Evolutionary conservation across 1,140 invertebrate species (phyloP).

Genomic region (Atta colombica): DNA sequence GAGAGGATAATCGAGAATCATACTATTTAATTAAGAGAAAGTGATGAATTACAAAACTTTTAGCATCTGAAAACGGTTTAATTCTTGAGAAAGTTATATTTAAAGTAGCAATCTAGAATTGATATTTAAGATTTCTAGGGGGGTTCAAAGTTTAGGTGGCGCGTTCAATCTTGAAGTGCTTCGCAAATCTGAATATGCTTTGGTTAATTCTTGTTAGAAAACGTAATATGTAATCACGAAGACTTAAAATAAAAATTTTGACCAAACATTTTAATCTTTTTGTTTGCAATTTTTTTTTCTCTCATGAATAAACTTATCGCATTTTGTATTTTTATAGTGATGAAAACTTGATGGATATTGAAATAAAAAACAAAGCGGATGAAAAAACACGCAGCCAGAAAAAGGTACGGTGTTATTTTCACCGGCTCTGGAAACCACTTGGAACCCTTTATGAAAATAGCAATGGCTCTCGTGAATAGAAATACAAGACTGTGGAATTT

Average conservation of each 20-base stretch:
- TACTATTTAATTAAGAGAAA: constrained; percentile 19
- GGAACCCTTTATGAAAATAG: constrained; percentile 47
- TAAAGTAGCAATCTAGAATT: neutral
- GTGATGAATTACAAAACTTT: constrained; percentile 39
- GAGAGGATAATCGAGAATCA: neutral
- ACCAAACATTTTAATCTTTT: neutral
- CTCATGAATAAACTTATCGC: neutral
- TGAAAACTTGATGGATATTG: constrained; percentile 13
- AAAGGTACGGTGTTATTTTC: constrained; percentile 20
- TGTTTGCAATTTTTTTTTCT: neutral
- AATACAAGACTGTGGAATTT: constrained; percentile 20
- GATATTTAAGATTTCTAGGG: neutral
- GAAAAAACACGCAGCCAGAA: neutral
- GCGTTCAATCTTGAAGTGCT: neutral
- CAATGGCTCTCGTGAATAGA: neutral
- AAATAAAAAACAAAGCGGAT: neutral
- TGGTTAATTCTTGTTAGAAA: neutral
- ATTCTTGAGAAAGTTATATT: neutral
- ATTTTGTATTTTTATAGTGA: constrained; percentile 4
- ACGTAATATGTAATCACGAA: neutral
- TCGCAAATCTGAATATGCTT: neutral
- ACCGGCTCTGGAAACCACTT: constrained; percentile 39
- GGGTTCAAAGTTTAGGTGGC: neutral
- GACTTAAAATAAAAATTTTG: neutral
- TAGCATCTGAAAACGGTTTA: neutral